Evolutionary conservation across 2,888 invertebrate species (phyloP).

Genomic region (Unio delphinus): DNA sequence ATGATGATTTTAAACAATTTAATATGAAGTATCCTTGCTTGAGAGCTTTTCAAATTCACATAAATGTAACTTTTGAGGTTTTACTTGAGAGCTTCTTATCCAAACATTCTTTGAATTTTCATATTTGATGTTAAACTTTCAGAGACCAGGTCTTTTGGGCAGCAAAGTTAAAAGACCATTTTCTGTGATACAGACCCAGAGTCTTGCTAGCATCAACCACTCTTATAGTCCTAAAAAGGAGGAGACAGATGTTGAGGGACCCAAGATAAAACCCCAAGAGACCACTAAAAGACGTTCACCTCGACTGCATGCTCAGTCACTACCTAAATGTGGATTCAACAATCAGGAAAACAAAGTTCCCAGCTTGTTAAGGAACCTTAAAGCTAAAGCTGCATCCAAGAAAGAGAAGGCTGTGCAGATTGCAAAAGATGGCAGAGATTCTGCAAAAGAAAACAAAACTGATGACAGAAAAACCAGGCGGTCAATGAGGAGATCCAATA

Average conservation of each 20-base stretch:
- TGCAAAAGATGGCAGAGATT: background rate
- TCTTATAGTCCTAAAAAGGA: conserved; percentile 53
- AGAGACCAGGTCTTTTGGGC: conserved; percentile 52
- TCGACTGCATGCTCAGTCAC: too few relatives aligned
- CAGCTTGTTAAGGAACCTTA: too few relatives aligned
- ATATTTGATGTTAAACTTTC: conserved; percentile 18
- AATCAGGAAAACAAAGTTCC: too few relatives aligned
- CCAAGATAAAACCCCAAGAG: too few relatives aligned
- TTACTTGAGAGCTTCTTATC: background rate
- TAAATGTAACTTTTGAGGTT: background rate
- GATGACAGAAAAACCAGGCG: conserved; percentile 15
- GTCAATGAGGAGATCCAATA: conserved; percentile 35
- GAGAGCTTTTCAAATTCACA: background rate
- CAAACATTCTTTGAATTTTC: background rate
- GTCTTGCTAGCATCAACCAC: conserved; percentile 51
- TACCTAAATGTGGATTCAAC: too few relatives aligned
- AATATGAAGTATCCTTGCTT: background rate
- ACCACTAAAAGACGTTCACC: too few relatives aligned
- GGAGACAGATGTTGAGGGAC: too few relatives aligned
- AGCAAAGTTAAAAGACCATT: conserved; percentile 46
- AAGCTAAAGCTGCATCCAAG: too few relatives aligned
- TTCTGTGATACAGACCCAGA: conserved; percentile 56
- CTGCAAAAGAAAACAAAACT: background rate
- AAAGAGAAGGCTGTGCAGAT: too few relatives aligned
- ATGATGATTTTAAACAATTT: too few relatives aligned